Conservation (phyloP, 2,797 vertebrate species). For the Yasuhikotakia modesta region DNA sequence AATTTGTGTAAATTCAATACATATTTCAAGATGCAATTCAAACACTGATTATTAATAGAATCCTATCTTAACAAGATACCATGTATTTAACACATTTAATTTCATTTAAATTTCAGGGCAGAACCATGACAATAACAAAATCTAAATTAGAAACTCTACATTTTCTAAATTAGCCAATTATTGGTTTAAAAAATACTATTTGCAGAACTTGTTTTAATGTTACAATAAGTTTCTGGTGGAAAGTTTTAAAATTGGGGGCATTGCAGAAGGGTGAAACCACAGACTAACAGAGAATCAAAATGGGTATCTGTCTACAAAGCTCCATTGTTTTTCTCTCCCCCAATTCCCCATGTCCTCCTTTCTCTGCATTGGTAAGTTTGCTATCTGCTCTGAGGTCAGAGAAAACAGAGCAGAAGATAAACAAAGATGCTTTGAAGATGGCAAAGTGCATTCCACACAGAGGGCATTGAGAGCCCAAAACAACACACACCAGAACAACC, state of each 20-base stretch:
- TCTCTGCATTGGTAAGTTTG: slow-evolving; percentile 44
- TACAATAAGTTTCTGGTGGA: no score
- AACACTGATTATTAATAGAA: no score
- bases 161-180: no score
- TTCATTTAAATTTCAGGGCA: background rate
- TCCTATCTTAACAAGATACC: no score
- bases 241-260: background rate
- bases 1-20: no score
- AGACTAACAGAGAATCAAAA: slow-evolving; percentile 64
- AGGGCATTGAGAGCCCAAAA: slow-evolving; percentile 16
- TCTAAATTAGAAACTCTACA: no score
- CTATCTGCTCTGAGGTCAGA: slow-evolving; percentile 62
- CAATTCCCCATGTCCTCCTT: slow-evolving; percentile 42
- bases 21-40: no score
- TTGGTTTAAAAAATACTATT: no score
- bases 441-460: slow-evolving; percentile 52
- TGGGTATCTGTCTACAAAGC: slow-evolving; percentile 71
- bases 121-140: background rate
- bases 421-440: slow-evolving; percentile 75
- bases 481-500: background rate
- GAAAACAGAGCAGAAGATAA: slow-evolving; percentile 61
- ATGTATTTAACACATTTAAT: background rate
- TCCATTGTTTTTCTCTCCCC: slow-evolving; percentile 68
- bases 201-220: no score
- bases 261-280: slow-evolving; percentile 14